phyloP scores from a whole-genome alignment of 2,113 vertebrate species.

The Ptilorrhoa leucosticta region DNA sequence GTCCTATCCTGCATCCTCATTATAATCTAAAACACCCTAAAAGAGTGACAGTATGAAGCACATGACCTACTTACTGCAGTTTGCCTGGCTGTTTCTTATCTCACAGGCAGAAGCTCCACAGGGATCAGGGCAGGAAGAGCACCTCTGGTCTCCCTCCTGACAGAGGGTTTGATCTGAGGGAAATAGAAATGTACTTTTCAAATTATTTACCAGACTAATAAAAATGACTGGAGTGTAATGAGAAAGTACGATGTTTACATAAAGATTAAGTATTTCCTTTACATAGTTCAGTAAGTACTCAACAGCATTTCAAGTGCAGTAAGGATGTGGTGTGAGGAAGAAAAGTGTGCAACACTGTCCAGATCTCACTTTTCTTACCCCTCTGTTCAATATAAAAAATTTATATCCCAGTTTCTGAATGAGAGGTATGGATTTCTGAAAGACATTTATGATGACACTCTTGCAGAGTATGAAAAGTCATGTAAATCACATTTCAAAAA shows the following conservation, averaged over 20 bases:
- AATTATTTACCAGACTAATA: background rate
- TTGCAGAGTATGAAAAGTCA: background rate
- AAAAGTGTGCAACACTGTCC: background rate
- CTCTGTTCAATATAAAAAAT: background rate
- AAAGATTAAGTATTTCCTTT: background rate
- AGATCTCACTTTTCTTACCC: background rate
- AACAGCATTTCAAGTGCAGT: background rate
- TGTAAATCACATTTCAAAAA: background rate
- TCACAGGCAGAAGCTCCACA: conserved; percentile 76
- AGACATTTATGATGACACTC: background rate
- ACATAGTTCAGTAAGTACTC: background rate
- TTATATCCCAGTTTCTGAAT: background rate
- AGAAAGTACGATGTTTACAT: background rate
- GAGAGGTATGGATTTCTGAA: background rate
- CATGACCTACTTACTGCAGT: conserved; percentile 84
- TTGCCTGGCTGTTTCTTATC: conserved; percentile 60
- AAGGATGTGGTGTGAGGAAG: background rate
- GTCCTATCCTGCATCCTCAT: background rate
- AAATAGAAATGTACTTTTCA: background rate
- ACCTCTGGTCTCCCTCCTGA: conserved; percentile 78
- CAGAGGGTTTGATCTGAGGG: conserved; percentile 77
- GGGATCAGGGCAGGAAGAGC: conserved; percentile 76
- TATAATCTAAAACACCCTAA: background rate
- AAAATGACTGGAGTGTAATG: background rate
- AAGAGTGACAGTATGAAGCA: background rate